Base-by-base conservation (phyloP, 2,113 vertebrate genomes). In the Cyanistes caeruleus region DNA sequence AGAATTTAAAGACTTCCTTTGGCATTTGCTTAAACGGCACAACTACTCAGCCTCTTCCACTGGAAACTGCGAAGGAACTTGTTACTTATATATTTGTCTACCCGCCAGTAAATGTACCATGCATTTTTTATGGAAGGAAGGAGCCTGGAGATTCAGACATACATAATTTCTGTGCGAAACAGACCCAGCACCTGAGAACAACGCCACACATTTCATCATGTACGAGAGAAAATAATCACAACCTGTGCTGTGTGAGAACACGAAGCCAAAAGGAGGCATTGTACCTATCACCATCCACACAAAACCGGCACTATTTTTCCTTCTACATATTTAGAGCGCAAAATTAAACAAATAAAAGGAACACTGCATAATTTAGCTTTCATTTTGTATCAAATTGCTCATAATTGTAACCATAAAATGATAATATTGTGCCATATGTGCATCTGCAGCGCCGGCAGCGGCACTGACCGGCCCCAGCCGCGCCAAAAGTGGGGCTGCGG, bases 271-370 rank as follows among this genome's bases (percentile, higher is more conserved):
- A 89, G 18, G 62, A 95, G 58, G 81, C 63, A 73, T 74, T 84
- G 59, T 60, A 83, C 76, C 51, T 90, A 88, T 51, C 89, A 64
- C 91, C 41, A 78, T 68, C 86, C 95, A 80, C 94, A 96, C 86
- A 94, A 76, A 96, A 49, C 81, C 43, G 7, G 70, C 41, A 73
- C 96, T 95, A 72, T 97, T 94, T 94, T 94, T 62, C 95, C 82
- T 79, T 92, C 97, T 90, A 96, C 95, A 96, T 93, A 98, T 98
- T 97, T 98, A 94, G 94, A 98, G 95, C 93, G 77, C 73, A 95
- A 98, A 97, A 98, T 98, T 98, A 98, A 98, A 98, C 97, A 98
- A 98, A 98, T 98, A 98, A 97, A 98, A 97, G 92, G 96, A 98
- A 97, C 91, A 95, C 95, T 90, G 95, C 95, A 98, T 97, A 98